These are phyloP conservation scores for Parasteatoda lunata DNA, from an alignment of 2,888 invertebrate genomes.

Conservation along the genomic window DNA sequence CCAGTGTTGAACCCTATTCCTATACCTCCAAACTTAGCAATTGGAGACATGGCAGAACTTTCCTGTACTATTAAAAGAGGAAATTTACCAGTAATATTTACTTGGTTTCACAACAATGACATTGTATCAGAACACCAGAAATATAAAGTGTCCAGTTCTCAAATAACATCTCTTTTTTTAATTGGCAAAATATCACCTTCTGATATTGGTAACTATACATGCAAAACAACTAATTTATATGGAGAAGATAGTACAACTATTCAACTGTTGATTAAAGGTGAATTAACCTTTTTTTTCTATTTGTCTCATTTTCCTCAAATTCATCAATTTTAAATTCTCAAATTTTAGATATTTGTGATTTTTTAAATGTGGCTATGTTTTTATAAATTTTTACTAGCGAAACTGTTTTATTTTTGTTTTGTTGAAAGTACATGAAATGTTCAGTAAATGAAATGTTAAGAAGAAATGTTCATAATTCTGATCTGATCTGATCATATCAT, in stretches of 20 bases:
- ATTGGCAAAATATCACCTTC: constrained; percentile 22
- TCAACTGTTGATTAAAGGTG: constrained; percentile 51
- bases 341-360: too few species aligned
- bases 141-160: constrained; percentile 16
- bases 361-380: too few species aligned
- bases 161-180: constrained; percentile 27
- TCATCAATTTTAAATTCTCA: too few species aligned
- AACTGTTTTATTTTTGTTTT: too few species aligned
- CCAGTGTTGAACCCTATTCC: constrained; percentile 48
- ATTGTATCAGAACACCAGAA: constrained; percentile 1
- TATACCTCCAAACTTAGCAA: constrained; percentile 31
- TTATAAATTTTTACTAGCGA: too few species aligned
- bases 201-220: constrained; percentile 60
- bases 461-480: too few species aligned
- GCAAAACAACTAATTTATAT: constrained; percentile 30
- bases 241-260: constrained; percentile 40
- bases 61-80: constrained; percentile 45
- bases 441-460: too few species aligned
- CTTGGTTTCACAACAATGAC: constrained; percentile 42
- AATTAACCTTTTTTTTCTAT: background rate
- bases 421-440: too few species aligned
- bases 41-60: constrained; percentile 41
- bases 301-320: too few species aligned
- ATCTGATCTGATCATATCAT: too few species aligned
- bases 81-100: constrained; percentile 36